Percentiles rank a stretch among this genome's conserved stretches.
These are phyloP conservation scores for Acronicta aceris DNA, from an alignment of 2,888 invertebrate genomes.

Conservation along the genomic window DNA sequence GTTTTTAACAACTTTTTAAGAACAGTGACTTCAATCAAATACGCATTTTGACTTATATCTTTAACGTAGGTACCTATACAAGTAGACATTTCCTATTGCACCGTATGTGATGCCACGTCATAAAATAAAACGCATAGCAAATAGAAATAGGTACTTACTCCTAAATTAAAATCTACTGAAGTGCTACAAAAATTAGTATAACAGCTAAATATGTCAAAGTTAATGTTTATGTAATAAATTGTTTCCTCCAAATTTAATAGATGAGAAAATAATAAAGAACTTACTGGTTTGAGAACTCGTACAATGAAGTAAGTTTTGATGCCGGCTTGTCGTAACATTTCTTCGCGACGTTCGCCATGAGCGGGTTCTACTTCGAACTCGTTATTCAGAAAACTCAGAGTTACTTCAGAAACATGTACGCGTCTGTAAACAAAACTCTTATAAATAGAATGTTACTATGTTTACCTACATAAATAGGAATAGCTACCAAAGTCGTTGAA, in stretches of 20 bases:
- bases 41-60: too few relatives aligned
- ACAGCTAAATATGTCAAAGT: too few relatives aligned
- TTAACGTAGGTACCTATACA: too few relatives aligned
- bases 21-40: too few relatives aligned
- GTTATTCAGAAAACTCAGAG: slow-evolving; percentile 94
- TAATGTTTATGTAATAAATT: too few relatives aligned
- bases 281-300: slow-evolving; percentile 94
- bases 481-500: slow-evolving; percentile 43
- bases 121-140: too few relatives aligned
- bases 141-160: too few relatives aligned
- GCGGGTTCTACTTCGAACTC: slow-evolving; percentile 98
- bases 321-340: slow-evolving; percentile 95
- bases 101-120: too few relatives aligned
- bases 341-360: slow-evolving; percentile 97
- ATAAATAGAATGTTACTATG: slow-evolving; percentile 55
- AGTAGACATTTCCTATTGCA: too few relatives aligned
- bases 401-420: slow-evolving; percentile 98
- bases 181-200: too few relatives aligned
- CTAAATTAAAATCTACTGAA: too few relatives aligned
- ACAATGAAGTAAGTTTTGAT: slow-evolving; percentile 97
- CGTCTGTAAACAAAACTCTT: slow-evolving; percentile 89
- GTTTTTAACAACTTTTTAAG: too few relatives aligned
- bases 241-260: neutral
- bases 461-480: slow-evolving; percentile 48
- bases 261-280: slow-evolving; percentile 55